Conservation (phyloP, 1,140 invertebrate genomes). For the Heliconius himera region DNA sequence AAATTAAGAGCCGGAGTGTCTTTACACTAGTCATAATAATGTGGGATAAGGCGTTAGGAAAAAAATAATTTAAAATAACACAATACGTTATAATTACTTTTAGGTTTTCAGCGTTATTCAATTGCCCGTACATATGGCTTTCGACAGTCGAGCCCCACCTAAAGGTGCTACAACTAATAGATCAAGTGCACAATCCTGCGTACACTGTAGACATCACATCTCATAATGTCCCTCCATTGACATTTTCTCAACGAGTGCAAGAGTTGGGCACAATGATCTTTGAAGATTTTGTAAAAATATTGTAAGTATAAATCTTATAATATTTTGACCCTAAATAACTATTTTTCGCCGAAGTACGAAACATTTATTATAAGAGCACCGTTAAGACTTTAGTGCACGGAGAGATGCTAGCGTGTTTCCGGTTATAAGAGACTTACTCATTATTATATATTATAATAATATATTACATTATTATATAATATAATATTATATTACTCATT, state of each 20-base stretch:
- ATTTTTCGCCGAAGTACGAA: too few species aligned
- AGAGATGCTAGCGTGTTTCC: too few species aligned
- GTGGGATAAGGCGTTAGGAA: too few species aligned
- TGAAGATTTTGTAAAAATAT: constrained; percentile 16
- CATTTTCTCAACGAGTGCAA: constrained; percentile 25
- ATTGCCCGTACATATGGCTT: constrained; percentile 47
- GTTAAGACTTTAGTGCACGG: too few species aligned
- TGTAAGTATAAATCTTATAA: constrained; percentile 25
- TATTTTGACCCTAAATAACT: too few species aligned
- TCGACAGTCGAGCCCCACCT: constrained; percentile 43
- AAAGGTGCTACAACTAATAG: constrained; percentile 39
- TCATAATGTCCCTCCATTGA: constrained; percentile 27
- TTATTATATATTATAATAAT: too few species aligned
- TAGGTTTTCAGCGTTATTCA: constrained; percentile 35
- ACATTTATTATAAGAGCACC: too few species aligned
- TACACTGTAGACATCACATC: constrained; percentile 27
- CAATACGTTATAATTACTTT: background rate
- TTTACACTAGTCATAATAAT: too few species aligned
- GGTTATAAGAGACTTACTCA: too few species aligned
- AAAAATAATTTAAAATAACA: background rate
- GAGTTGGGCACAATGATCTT: constrained; percentile 20
- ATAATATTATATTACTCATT: too few species aligned
- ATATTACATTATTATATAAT: too few species aligned
- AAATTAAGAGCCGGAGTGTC: too few species aligned
- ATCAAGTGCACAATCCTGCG: constrained; percentile 38